Percentiles rank a stretch among this genome's conserved stretches.
Evolutionary conservation across 2,797 vertebrate genomes (phyloP).

Genomic region (Serranus cabrilla): DNA sequence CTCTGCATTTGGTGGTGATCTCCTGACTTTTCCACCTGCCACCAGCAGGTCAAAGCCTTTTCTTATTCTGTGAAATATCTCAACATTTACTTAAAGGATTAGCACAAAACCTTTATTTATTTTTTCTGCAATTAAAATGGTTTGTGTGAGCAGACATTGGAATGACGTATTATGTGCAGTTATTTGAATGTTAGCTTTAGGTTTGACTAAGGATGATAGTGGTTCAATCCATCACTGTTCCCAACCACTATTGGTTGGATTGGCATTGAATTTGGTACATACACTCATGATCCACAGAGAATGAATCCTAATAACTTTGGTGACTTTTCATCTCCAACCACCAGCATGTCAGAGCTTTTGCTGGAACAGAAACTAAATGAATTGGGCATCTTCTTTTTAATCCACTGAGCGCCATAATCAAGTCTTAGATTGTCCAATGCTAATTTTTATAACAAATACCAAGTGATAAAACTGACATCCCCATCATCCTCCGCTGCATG

Average conservation of each 20-base stretch:
- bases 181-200: too few species aligned
- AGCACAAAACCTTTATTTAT: too few species aligned
- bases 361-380: background rate
- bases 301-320: background rate
- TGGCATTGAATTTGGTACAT: background rate
- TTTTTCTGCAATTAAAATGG: too few species aligned
- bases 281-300: background rate
- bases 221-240: too few species aligned
- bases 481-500: background rate
- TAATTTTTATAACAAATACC: background rate
- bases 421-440: too few species aligned
- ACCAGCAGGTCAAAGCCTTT: background rate
- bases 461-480: background rate
- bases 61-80: background rate
- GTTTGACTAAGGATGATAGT: too few species aligned
- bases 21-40: background rate
- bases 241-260: too few species aligned
- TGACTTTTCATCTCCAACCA: background rate
- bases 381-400: too few species aligned
- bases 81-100: background rate
- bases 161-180: too few species aligned
- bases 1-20: background rate
- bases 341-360: background rate
- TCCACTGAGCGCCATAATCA: background rate
- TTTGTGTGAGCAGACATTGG: too few species aligned